Evolutionary conservation across 2,888 invertebrate species (phyloP).

Genomic region (Flexamia atlantica): DNA sequence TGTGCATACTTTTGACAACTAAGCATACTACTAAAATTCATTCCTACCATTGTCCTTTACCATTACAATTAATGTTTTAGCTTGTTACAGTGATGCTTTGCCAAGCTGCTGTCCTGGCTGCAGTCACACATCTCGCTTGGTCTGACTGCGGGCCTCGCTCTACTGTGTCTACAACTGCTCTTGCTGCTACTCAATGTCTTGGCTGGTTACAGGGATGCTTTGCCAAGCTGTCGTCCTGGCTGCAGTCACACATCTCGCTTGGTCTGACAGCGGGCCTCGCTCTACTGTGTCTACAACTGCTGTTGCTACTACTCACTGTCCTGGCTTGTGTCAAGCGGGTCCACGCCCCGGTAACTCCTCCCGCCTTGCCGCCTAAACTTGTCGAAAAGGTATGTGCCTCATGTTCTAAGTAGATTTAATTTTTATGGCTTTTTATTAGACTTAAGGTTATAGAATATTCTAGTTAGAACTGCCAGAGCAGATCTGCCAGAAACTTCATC

Average conservation of each 20-base stretch:
- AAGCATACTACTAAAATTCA: no score
- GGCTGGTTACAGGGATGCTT: slow-evolving; percentile 83
- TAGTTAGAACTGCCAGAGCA: no score
- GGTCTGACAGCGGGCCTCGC: slow-evolving; percentile 82
- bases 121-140: slow-evolving; percentile 85
- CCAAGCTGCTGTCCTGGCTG: slow-evolving; percentile 86
- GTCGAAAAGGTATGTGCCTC: slow-evolving; percentile 32
- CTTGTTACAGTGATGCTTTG: slow-evolving; percentile 85
- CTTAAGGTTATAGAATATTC: no score
- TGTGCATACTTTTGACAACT: no score
- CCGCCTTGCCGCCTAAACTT: slow-evolving; percentile 40
- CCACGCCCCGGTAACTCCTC: background rate
- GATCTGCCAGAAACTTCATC: no score
- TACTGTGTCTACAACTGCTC: slow-evolving; percentile 85
- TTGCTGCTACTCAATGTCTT: slow-evolving; percentile 77
- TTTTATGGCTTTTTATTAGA: no score
- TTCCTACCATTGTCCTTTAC: no score
- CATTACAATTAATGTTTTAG: no score
- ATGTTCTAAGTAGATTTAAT: no score
- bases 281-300: slow-evolving; percentile 85
- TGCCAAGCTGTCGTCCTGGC: slow-evolving; percentile 85
- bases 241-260: slow-evolving; percentile 84
- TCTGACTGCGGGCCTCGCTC: slow-evolving; percentile 81
- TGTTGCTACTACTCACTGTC: slow-evolving; percentile 77
- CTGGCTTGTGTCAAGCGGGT: slow-evolving; percentile 62